These are phyloP conservation scores for Lasioglossum malachurum DNA, from an alignment of 2,888 invertebrate genomes.

Conservation along the genomic window DNA sequence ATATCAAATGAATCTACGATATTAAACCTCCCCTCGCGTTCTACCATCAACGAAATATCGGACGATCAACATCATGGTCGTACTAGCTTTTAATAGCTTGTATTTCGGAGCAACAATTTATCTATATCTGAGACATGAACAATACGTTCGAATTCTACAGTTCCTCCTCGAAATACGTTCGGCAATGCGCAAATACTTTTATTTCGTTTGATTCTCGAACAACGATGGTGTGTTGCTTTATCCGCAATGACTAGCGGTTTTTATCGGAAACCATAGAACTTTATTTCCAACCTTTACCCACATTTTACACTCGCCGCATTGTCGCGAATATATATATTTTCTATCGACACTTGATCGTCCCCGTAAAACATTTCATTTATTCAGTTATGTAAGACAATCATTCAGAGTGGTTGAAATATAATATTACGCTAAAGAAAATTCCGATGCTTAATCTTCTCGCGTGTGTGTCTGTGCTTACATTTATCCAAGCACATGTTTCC, in stretches of 20 bases:
- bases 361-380: not conserved
- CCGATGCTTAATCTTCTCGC: not conserved
- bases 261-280: conserved; percentile 36
- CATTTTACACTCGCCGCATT: not conserved
- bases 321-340: not conserved
- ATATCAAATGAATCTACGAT: not conserved
- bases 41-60: not conserved
- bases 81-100: conserved; percentile 29
- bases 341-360: not conserved
- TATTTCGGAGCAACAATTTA: conserved; percentile 20
- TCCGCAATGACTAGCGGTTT: conserved; percentile 57
- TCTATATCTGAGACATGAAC: conserved; percentile 20
- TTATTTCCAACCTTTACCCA: conserved; percentile 46
- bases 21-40: not conserved
- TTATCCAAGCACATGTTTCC: not conserved
- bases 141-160: not conserved
- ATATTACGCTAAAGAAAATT: not conserved
- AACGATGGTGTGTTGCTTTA: conserved; percentile 6
- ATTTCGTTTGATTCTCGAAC: not conserved
- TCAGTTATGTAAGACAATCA: not conserved
- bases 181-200: not conserved
- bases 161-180: not conserved
- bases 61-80: conserved; percentile 14
- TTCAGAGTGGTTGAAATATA: not conserved
- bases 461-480: not conserved